These are phyloP conservation scores for Petrocephalus zakoni DNA, from an alignment of 2,113 vertebrate species.

Conservation along the genomic window DNA sequence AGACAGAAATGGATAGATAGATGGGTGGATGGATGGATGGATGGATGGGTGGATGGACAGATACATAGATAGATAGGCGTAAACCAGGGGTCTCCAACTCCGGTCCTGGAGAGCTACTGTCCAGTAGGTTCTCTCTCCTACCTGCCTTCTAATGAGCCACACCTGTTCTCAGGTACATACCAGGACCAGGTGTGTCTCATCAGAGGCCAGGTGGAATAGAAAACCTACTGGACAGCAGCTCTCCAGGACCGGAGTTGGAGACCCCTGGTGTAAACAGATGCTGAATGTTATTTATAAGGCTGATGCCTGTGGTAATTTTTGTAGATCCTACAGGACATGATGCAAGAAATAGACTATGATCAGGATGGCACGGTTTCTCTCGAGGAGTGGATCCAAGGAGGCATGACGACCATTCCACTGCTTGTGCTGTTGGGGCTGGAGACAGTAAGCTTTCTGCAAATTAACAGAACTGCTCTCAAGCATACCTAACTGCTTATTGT, in stretches of 20 bases:
- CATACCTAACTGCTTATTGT: not conserved
- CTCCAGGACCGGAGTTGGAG: too few relatives aligned
- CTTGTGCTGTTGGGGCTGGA: constrained; percentile 86
- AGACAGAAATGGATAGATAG: too few relatives aligned
- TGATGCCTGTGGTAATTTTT: not conserved
- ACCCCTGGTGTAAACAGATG: not conserved
- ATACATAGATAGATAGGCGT: not conserved
- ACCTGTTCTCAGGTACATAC: too few relatives aligned
- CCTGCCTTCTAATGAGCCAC: too few relatives aligned
- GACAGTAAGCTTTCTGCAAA: constrained; percentile 65
- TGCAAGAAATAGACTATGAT: constrained; percentile 94
- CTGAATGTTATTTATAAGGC: not conserved
- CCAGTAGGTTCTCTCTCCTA: too few relatives aligned
- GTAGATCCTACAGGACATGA: constrained; percentile 95
- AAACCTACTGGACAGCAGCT: too few relatives aligned
- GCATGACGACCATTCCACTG: constrained; percentile 89
- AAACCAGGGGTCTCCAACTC: too few relatives aligned
- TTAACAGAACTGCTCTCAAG: too few relatives aligned
- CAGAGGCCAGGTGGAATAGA: too few relatives aligned
- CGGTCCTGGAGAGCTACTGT: too few relatives aligned
- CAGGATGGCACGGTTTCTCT: constrained; percentile 85
- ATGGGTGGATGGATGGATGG: not conserved
- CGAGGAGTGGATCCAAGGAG: constrained; percentile 92
- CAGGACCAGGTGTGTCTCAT: too few relatives aligned
- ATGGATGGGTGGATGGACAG: not conserved